phyloP scores from a whole-genome alignment of 2,113 vertebrate species.

The Numida meleagris region DNA sequence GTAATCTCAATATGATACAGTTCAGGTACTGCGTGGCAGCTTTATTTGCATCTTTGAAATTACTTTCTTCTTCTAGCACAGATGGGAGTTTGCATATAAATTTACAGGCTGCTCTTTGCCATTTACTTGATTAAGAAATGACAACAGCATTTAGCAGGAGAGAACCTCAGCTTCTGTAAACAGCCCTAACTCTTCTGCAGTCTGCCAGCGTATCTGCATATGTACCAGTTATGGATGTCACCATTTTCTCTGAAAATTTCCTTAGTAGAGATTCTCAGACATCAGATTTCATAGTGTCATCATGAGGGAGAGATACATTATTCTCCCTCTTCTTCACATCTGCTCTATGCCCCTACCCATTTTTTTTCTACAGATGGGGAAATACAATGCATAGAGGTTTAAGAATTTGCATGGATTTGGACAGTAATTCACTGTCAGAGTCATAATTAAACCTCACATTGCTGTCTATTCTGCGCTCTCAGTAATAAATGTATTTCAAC shows the following conservation, averaged over 20 bases:
- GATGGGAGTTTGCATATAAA: slow-evolving; percentile 39
- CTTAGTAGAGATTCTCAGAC: neutral
- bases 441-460: neutral
- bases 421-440: neutral
- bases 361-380: neutral
- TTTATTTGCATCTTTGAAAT: slow-evolving; percentile 30
- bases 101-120: slow-evolving; percentile 32
- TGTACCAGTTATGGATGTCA: neutral
- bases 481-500: slow-evolving; percentile 30
- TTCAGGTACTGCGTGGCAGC: neutral
- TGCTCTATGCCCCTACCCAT: neutral
- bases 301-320: neutral
- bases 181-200: neutral
- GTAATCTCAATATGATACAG: neutral
- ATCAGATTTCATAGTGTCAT: neutral
- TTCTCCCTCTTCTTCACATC: neutral
- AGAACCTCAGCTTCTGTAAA: slow-evolving; percentile 45
- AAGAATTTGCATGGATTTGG: neutral
- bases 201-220: neutral
- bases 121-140: slow-evolving; percentile 38
- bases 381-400: neutral
- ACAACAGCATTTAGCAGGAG: slow-evolving; percentile 35
- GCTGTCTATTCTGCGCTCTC: neutral
- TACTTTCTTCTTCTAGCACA: slow-evolving; percentile 12
- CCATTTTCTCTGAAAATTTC: neutral